Evolutionary conservation across 2,797 vertebrate genomes (phyloP).

Genomic region (Lepidocolaptes lacrymiger): DNA sequence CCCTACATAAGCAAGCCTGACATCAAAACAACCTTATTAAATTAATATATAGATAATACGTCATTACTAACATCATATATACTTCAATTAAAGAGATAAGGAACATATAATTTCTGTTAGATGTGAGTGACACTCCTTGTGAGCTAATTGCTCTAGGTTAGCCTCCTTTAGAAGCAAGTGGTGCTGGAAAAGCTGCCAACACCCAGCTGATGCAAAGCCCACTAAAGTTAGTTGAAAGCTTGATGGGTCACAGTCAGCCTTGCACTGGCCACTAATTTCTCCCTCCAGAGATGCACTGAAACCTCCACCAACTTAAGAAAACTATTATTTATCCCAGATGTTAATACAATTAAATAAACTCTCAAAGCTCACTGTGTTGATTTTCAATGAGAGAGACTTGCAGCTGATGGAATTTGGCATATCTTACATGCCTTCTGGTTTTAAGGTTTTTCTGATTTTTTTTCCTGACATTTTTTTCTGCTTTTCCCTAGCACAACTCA

Average conservation of each 20-base stretch:
- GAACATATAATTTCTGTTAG: neutral
- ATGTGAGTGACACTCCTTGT: neutral
- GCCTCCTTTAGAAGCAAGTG: neutral
- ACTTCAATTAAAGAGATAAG: slow-evolving; percentile 35
- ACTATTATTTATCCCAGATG: neutral
- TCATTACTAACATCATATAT: neutral
- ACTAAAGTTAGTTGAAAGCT: neutral
- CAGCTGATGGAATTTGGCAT: neutral
- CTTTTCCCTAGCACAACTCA: neutral
- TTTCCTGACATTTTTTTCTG: neutral
- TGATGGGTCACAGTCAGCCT: neutral
- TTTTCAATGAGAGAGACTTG: neutral
- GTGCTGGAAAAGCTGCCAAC: neutral
- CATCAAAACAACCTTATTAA: neutral
- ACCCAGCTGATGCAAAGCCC: neutral
- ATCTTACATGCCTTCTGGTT: neutral
- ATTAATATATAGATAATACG: neutral
- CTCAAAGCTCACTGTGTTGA: neutral
- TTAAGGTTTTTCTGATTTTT: neutral
- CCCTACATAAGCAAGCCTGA: neutral
- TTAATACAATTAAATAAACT: neutral
- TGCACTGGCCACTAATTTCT: neutral
- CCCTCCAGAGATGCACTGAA: neutral
- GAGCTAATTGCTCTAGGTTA: neutral
- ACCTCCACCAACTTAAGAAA: neutral